Percentiles rank a stretch among this genome's conserved stretches.
These are phyloP conservation scores for Mobula hypostoma DNA, from an alignment of 2,113 vertebrate genomes.

Conservation along the genomic window DNA sequence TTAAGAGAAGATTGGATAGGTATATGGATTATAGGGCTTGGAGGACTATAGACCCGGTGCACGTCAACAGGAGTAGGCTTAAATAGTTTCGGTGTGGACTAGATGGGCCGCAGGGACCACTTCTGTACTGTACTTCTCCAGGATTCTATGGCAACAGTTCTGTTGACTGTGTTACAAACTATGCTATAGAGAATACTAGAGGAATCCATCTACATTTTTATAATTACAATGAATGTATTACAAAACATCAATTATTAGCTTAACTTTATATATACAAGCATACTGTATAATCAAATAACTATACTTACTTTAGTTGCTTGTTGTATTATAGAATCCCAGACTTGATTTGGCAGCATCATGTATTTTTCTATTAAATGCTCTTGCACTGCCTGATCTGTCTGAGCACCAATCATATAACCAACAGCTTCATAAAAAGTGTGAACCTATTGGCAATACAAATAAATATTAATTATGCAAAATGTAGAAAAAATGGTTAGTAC, in stretches of 20 bases:
- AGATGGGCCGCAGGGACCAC: too few species aligned
- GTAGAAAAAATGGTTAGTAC: neutral
- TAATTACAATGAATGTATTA: neutral
- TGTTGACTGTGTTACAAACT: too few species aligned
- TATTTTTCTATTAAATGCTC: constrained; percentile 98
- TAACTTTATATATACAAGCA: neutral
- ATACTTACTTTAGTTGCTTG: constrained; percentile 92
- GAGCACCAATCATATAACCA: constrained; percentile 98
- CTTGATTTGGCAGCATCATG: constrained; percentile 97
- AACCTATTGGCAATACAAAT: constrained; percentile 60
- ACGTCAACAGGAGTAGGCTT: too few species aligned
- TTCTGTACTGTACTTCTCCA: too few species aligned
- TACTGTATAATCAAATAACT: neutral
- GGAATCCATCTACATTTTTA: neutral
- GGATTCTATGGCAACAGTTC: too few species aligned
- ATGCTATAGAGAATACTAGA: neutral
- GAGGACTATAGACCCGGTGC: too few species aligned
- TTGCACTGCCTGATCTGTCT: constrained; percentile 92
- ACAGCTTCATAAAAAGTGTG: constrained; percentile 98
- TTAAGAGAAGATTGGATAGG: too few species aligned
- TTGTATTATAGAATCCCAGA: constrained; percentile 99
- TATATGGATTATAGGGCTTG: too few species aligned
- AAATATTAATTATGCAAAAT: neutral
- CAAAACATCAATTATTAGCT: neutral
- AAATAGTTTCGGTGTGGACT: too few species aligned